Base-by-base conservation (phyloP, 2,113 vertebrate species). In the Siniperca knerii region DNA sequence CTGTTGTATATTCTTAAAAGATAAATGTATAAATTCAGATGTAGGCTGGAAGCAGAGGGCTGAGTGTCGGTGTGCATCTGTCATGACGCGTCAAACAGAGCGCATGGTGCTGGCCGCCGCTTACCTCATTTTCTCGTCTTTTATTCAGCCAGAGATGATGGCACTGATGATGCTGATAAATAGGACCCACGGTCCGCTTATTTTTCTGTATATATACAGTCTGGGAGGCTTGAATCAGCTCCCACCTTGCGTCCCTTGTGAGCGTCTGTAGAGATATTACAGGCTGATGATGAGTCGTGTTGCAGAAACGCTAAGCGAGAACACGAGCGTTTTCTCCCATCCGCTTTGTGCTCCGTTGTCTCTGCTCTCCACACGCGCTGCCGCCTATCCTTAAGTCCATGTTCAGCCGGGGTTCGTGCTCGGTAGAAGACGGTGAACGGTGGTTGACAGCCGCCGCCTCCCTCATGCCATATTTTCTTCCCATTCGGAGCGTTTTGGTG, bases 391-490 rank as follows among this genome's bases (percentile, higher is more conserved):
- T 89, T 77, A 85, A 71, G 92, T 92, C 96, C 95, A 97, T 96
- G 95, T 92, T 96, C 93, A 83, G 94, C 88, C 87, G 93, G 89
- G 89, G 91, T 62, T 90, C 90, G 86, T 68, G 83, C 65, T 92
- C 91, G 83, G 85, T 87, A 29, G 70, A 93, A 90, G 87, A 90
- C 89, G 78, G 77, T 86, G 62, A 81, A 91, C 77, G 74, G 86
- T 86, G 87, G 91, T 89, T 84, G 89, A 95, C 93, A 90, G 94
- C 92, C 86, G 93, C 93, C 85, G 94, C 91, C 93, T 95, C 92
- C 90, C 86, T 95, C 96, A 94, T 90, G 93, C 95, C 96, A 97
- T 96, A 94, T 95, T 93, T 90, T 87, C 95, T 95, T 90, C 72
- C 16, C 81, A 86, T 79, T 90, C 90, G 92, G 89, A 89, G 91